Base-by-base conservation (phyloP, 64 coral and sea anemone species). In the Pachyseris speciosa region DNA sequence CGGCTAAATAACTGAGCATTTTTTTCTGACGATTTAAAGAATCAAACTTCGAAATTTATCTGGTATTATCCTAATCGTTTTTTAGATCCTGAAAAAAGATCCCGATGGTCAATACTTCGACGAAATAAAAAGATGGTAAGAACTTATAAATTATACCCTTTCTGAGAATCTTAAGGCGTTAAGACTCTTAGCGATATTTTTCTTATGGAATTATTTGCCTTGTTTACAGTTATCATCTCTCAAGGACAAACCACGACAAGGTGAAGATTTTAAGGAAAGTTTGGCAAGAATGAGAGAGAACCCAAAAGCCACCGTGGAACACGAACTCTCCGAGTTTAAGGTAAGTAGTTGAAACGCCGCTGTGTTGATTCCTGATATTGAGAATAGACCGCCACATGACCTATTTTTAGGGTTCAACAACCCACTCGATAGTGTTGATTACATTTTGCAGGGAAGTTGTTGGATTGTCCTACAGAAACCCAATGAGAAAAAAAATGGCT, bases 71-170 rank as follows among this genome's bases (percentile, higher is more conserved):
- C n/a, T n/a, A n/a, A n/a, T n/a, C n/a, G 2, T 64, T 63, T 48
- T 61, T 61, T 36, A 81, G 95, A 97, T 78, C 90, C 94, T 30
- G 95, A 97, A 71, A 93, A 92, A 27, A 89, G 88, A 40, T 97
- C 95, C 3, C 72, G 95, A 72, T 97, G 95, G 95, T 97, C 95
- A 7, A 89, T 97, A 38, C 86, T 97, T 9, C 89, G 69, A 78
- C 71, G 95, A 34, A 97, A 97, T 87, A 97, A 97, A 37, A 97
- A 97, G 69, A 41, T 93, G 29, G 95, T 97, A 73, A 93, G 91
- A 1, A 52, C 8, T 53, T 84, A 28, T n/a, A n/a, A 24, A 63
- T 43, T 1, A 5, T 8, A 29, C 2, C 15, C 12, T n/a, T 76
- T 24, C 42, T n/a, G 20, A 40, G 27, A 25, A n/a, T n/a, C n/a